phyloP scores from a whole-genome alignment of 2,113 vertebrate species.

The Rana temporaria region DNA sequence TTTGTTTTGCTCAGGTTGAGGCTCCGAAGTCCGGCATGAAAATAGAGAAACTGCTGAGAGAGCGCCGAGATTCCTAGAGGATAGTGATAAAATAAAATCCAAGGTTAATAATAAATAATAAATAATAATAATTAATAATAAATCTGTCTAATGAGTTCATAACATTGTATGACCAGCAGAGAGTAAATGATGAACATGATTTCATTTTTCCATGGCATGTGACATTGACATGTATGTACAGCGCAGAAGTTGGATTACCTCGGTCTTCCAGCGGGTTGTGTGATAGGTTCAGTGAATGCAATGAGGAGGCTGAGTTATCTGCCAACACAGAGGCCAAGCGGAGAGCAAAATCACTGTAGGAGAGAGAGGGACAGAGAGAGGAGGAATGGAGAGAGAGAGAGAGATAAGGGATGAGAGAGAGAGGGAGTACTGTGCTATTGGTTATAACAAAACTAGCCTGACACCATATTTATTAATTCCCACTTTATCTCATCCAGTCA shows the following conservation, averaged over 20 bases:
- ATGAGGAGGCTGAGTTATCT: slow-evolving; percentile 84
- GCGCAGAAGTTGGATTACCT: slow-evolving; percentile 70
- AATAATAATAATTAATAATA: too few species aligned
- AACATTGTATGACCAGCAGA: background rate
- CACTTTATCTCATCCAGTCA: too few species aligned
- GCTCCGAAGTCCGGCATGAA: slow-evolving; percentile 85
- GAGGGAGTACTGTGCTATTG: slow-evolving; percentile 10
- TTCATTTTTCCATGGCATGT: background rate
- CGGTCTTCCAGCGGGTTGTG: slow-evolving; percentile 91
- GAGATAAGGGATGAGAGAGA: slow-evolving; percentile 31
- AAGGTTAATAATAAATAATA: background rate
- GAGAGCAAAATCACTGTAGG: slow-evolving; percentile 84
- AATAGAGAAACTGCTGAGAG: slow-evolving; percentile 86
- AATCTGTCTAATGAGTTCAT: too few species aligned
- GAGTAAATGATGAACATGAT: background rate
- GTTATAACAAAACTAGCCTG: background rate
- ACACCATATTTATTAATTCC: background rate
- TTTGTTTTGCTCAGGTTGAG: slow-evolving; percentile 88
- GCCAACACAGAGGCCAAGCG: slow-evolving; percentile 86
- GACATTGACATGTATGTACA: background rate
- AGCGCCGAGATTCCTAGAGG: slow-evolving; percentile 81
- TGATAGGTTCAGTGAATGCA: slow-evolving; percentile 87
- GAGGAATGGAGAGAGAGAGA: slow-evolving; percentile 15
- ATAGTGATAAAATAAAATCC: background rate
- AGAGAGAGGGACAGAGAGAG: slow-evolving; percentile 56